Conservation (phyloP, 2,888 invertebrate genomes). For the Deroplatys truncata region DNA sequence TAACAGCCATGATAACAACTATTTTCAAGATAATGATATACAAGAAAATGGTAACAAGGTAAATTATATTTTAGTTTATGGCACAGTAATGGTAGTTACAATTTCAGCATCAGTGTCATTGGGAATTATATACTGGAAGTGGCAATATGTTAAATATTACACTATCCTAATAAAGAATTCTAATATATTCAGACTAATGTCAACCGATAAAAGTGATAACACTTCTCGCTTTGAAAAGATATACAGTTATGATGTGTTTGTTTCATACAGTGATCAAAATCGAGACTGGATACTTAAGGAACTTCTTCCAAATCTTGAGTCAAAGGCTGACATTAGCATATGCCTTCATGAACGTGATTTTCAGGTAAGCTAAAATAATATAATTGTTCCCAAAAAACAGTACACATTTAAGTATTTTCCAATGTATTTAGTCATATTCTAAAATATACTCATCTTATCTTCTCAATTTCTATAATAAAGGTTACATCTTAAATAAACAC, state of each 20-base stretch:
- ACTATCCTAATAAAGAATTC: slow-evolving; percentile 56
- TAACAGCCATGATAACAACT: neutral
- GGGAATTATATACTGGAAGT: slow-evolving; percentile 45
- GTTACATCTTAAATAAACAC: too few species aligned
- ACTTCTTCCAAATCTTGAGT: slow-evolving; percentile 59
- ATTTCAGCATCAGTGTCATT: neutral
- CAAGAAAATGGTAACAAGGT: neutral
- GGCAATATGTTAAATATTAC: slow-evolving; percentile 55
- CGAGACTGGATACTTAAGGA: slow-evolving; percentile 60
- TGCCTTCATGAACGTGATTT: slow-evolving; percentile 70
- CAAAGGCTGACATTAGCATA: slow-evolving; percentile 53
- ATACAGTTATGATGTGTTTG: slow-evolving; percentile 61
- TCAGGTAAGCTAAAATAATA: slow-evolving; percentile 45
- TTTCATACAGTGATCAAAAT: slow-evolving; percentile 64
- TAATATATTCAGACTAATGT: slow-evolving; percentile 52
- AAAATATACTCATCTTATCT: too few species aligned
- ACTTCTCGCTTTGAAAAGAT: slow-evolving; percentile 36
- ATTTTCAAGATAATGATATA: neutral
- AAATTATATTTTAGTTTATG: neutral
- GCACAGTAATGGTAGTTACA: neutral
- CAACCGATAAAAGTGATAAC: slow-evolving; percentile 41
- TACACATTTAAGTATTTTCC: too few species aligned
- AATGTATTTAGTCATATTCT: too few species aligned
- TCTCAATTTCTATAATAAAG: too few species aligned
- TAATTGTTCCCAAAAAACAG: too few species aligned